These are phyloP conservation scores for Menura novaehollandiae DNA, from an alignment of 2,113 vertebrate genomes.

Conservation along the genomic window DNA sequence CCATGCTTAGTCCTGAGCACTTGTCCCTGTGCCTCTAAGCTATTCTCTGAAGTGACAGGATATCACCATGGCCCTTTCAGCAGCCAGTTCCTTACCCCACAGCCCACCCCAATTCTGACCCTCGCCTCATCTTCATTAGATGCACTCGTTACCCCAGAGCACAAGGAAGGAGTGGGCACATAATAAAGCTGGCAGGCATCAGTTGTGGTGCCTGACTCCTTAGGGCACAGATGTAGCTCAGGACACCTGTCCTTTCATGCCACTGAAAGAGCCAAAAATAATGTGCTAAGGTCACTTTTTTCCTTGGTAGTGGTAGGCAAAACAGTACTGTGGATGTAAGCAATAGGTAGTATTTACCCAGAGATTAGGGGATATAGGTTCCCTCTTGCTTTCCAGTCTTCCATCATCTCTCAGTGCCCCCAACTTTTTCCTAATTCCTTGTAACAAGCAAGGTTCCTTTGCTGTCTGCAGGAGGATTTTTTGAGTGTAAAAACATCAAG, in stretches of 20 bases:
- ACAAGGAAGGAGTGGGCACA: background rate
- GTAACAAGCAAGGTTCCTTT: background rate
- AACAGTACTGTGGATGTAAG: background rate
- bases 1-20: background rate
- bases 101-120: background rate
- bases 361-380: background rate
- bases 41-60: background rate
- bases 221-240: background rate
- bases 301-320: background rate
- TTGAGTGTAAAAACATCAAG: background rate
- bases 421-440: background rate
- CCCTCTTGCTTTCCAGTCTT: background rate
- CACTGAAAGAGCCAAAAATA: slow-evolving; percentile 27
- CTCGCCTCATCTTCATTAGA: background rate
- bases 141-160: background rate
- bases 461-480: background rate
- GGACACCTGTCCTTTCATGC: slow-evolving; percentile 23
- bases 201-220: background rate
- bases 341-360: background rate
- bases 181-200: background rate
- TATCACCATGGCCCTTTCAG: accelerated
- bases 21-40: background rate
- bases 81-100: background rate
- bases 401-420: background rate
- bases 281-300: background rate